Base-by-base conservation (phyloP, 1,140 invertebrate species). In the Melitaea cinxia region DNA sequence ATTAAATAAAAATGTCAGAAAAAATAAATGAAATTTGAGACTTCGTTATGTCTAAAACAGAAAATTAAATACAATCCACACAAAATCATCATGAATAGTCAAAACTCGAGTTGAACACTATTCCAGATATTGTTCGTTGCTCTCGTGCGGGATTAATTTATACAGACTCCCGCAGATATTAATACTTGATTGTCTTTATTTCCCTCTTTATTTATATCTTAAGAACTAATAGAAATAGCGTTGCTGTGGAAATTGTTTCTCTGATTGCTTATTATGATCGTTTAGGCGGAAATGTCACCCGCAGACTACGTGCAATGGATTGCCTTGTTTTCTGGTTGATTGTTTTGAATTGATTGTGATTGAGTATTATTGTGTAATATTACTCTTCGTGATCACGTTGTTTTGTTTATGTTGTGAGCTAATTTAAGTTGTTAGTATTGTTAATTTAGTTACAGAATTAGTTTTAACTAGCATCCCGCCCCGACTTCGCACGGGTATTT, bases 201-300 rank as follows among this genome's bases (percentile, higher is more conserved):
- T 42, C 56, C 68, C 50, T 64, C 70, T 67, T 74, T 73, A 80
- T 81, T 82, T 80, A 77, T 77, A 72, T 70, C 65, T 72, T 17
- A 49, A 65, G 62, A 63, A 71, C 69, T 80, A 80, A 82, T 82
- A 74, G 70, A 76, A 70, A 81, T 72, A 35, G 70, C 55, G 69
- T 75, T 58, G 60, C 55, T 23, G 21, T 10, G 68, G 69, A 70
- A 77, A 83, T 83, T 81, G 78, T 83, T 81, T 77, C 75, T 56
- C 68, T 74, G 73, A 83, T 82, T 78, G 75, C 77, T 82, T 78
- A 78, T 83, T 85, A 80, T 72, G 70, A 58, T 24, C 59, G 53
- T 63, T 68, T 54, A 52, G 47, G 50, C 33, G 39, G 42, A 49
- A 52, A 39, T 65, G 58, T 68, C 57, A 56, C 37, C 23, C 4